These are phyloP conservation scores for Sebastes oblongus DNA, from an alignment of 2,797 vertebrate genomes.

Conservation along the genomic window DNA sequence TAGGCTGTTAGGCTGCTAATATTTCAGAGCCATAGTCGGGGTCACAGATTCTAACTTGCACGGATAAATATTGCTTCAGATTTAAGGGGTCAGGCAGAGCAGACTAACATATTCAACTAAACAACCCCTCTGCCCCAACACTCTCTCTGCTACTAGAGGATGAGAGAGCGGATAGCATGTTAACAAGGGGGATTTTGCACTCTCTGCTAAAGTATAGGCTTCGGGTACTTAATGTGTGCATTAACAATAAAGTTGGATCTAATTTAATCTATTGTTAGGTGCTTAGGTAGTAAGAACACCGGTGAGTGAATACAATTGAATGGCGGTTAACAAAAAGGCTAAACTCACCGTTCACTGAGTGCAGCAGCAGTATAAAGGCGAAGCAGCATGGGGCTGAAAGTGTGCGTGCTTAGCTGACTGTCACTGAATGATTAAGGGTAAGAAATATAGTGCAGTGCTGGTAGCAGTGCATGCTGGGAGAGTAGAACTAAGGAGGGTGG, in stretches of 20 bases:
- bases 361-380: conserved; percentile 20
- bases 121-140: neutral
- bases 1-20: neutral
- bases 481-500: conserved; percentile 31
- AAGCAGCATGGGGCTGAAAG: conserved; percentile 36
- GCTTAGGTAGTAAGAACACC: conserved; percentile 7
- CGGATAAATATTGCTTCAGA: neutral
- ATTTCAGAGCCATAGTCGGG: neutral
- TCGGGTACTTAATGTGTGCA: neutral
- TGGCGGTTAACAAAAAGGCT: conserved; percentile 2
- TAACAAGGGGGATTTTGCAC: neutral
- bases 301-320: conserved; percentile 22
- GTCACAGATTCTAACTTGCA: neutral
- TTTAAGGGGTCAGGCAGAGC: neutral
- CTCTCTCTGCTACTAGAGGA: neutral
- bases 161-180: neutral
- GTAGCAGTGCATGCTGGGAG: conserved; percentile 53
- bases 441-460: conserved; percentile 50
- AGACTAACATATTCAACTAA: neutral
- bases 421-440: conserved; percentile 64
- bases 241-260: neutral
- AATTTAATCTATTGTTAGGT: conserved; percentile 1
- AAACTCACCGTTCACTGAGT: conserved; percentile 22
- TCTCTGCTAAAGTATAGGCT: neutral
- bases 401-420: conserved; percentile 52